Percentiles rank a stretch among this genome's conserved stretches.
Evolutionary conservation across 2,797 vertebrate species (phyloP).

Genomic region (Pantherophis vulpinus): DNA sequence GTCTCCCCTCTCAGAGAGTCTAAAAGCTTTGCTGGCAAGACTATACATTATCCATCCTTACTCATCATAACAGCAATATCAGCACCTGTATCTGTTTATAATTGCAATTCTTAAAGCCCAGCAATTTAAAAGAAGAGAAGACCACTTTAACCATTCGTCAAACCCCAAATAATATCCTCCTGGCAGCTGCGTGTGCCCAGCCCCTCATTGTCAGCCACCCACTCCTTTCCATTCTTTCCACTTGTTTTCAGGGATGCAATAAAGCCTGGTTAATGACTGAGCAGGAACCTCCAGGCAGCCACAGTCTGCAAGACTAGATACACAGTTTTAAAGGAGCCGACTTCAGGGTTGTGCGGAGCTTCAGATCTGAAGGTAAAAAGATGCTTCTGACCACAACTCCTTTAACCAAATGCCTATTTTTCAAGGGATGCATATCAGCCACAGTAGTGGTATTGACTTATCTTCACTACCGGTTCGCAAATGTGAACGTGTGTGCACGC

Average conservation of each 20-base stretch:
- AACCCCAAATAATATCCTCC: neutral
- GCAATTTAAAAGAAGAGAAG: neutral
- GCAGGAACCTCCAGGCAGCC: neutral
- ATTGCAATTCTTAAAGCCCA: neutral
- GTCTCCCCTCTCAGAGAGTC: neutral
- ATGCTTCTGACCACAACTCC: neutral
- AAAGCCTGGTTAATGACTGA: neutral
- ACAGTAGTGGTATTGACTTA: neutral
- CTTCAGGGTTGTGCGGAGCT: neutral
- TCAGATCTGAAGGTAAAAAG: neutral
- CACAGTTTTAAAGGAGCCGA: neutral
- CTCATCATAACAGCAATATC: neutral
- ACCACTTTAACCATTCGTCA: neutral
- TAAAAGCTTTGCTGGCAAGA: neutral
- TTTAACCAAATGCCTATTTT: neutral
- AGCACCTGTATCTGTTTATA: neutral
- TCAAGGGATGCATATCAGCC: neutral
- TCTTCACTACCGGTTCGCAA: too few relatives aligned
- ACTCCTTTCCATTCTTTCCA: neutral
- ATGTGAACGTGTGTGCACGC: too few relatives aligned
- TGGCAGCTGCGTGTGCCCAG: neutral
- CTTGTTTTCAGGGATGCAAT: neutral
- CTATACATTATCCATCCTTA: neutral
- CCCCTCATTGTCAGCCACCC: neutral
- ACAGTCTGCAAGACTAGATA: neutral